phyloP scores from a whole-genome alignment of 2,888 invertebrate species.

The Vanessa cardui region DNA sequence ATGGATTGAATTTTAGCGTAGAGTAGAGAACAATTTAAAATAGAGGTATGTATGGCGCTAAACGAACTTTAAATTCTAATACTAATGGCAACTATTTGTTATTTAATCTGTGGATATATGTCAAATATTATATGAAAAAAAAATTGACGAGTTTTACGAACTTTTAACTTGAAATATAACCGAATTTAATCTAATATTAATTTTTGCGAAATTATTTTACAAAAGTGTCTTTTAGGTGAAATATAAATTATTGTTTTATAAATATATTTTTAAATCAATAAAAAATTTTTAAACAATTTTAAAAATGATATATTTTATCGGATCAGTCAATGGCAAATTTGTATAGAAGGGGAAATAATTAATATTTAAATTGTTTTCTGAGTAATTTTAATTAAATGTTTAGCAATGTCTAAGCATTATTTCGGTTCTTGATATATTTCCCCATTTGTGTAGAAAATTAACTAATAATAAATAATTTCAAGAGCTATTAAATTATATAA shows the following conservation, averaged over 20 bases:
- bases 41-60: constrained; percentile 7
- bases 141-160: too few relatives aligned
- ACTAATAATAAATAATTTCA: background rate
- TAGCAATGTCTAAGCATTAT: background rate
- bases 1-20: constrained; percentile 54
- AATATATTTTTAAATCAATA: background rate
- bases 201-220: too few relatives aligned
- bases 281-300: background rate
- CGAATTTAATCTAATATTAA: too few relatives aligned
- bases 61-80: constrained; percentile 1
- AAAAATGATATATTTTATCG: background rate
- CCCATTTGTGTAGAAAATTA: background rate
- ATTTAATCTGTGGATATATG: background rate
- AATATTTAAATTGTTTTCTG: constrained; percentile 12
- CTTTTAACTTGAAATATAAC: background rate
- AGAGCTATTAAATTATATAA: background rate
- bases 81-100: background rate
- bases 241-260: background rate
- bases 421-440: background rate
- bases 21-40: constrained; percentile 33
- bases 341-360: constrained; percentile 14
- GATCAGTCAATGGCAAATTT: constrained; percentile 2
- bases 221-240: too few relatives aligned
- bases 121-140: too few relatives aligned
- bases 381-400: constrained; percentile 1